Evolutionary conservation across 23 tunicate genomes (phyloP).

Genomic region (Ascidia mentula): DNA sequence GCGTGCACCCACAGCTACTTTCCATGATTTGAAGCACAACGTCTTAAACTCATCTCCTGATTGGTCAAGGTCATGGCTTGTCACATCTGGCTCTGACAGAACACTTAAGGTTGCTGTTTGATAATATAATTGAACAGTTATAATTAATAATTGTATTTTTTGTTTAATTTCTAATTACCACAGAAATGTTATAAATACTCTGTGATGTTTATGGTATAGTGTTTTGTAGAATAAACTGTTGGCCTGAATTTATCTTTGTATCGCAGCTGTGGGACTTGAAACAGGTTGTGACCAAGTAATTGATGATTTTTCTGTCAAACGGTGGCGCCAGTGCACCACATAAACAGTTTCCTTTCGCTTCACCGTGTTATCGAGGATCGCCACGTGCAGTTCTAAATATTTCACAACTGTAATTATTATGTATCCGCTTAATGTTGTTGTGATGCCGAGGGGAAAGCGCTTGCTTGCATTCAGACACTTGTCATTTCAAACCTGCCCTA

Average conservation of each 20-base stretch:
- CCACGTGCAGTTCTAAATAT: too few species aligned
- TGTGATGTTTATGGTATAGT: too few species aligned
- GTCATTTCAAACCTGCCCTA: too few species aligned
- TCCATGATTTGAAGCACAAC: slow-evolving; percentile 80
- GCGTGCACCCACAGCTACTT: slow-evolving; percentile 72
- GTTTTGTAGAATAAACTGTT: background rate
- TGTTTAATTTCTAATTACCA: background rate
- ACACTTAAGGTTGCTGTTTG: slow-evolving; percentile 32
- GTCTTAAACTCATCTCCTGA: slow-evolving; percentile 51
- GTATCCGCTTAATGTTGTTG: slow-evolving; percentile 3
- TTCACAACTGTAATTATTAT: too few species aligned
- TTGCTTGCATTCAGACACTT: too few species aligned
- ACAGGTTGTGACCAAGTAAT: slow-evolving; percentile 34
- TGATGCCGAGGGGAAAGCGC: background rate
- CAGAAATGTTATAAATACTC: background rate
- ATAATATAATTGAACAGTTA: background rate
- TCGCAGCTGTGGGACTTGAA: slow-evolving; percentile 67
- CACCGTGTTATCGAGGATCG: too few species aligned
- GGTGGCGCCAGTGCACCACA: background rate
- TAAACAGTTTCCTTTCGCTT: too few species aligned
- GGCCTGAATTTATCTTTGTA: too few species aligned
- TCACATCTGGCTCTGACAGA: slow-evolving; percentile 66
- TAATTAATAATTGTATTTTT: background rate
- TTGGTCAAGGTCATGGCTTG: slow-evolving; percentile 52
- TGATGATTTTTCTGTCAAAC: background rate